A percentile compares a stretch with the other conserved stretches of the same genome.
phyloP scores from a whole-genome alignment of 2,797 vertebrate species.

The Danio choprae region DNA sequence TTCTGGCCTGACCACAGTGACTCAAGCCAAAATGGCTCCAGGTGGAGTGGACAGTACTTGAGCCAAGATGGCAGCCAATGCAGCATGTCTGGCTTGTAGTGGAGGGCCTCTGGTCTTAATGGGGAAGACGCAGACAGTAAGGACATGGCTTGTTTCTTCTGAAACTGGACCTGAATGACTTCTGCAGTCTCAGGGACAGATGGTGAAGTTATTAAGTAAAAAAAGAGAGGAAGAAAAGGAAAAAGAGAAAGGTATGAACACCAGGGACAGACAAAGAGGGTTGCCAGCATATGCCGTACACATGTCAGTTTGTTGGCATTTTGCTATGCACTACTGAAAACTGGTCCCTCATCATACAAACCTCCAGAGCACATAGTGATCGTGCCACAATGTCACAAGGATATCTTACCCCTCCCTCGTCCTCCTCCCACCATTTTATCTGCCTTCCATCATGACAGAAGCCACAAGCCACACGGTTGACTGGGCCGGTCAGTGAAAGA shows the following conservation, averaged over 20 bases:
- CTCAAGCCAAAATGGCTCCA: conserved; percentile 59
- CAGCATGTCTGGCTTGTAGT: conserved; percentile 54
- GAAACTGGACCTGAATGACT: conserved; percentile 54
- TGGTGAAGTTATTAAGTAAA: conserved; percentile 55
- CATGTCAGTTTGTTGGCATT: background rate
- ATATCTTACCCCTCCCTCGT: background rate
- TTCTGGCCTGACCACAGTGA: conserved; percentile 45
- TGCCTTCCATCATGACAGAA: conserved; percentile 25
- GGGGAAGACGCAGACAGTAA: conserved; percentile 48
- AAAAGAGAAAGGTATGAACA: conserved; percentile 34
- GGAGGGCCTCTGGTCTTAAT: conserved; percentile 55
- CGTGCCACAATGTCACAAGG: background rate
- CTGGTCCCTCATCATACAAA: background rate
- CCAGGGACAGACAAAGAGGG: conserved; percentile 27
- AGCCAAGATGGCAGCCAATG: conserved; percentile 58
- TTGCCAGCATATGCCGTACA: background rate
- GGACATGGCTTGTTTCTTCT: conserved; percentile 55
- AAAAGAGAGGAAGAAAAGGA: conserved; percentile 10
- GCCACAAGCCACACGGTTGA: conserved; percentile 47
- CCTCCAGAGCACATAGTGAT: background rate
- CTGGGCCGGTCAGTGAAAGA: conserved; percentile 36
- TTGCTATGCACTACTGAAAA: background rate
- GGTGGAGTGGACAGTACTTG: conserved; percentile 55
- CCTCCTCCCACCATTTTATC: conserved; percentile 25
- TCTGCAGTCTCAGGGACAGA: conserved; percentile 52